Evolutionary conservation across 1,140 invertebrate species (phyloP).

Genomic region (Drosophila malerkotliana): DNA sequence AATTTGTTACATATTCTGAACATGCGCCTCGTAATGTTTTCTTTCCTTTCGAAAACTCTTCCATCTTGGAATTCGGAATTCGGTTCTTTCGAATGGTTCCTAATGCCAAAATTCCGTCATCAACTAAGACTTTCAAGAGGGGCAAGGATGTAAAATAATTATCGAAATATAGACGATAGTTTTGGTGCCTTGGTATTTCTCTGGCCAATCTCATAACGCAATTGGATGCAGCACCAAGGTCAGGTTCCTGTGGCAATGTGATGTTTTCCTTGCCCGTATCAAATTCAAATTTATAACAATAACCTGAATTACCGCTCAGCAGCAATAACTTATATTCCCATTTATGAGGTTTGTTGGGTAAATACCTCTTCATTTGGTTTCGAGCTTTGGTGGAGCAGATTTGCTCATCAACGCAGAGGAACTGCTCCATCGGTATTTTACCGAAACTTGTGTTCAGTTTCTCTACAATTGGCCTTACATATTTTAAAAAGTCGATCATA

Average conservation of each 20-base stretch:
- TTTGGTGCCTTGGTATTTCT: too few relatives aligned
- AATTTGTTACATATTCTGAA: too few relatives aligned
- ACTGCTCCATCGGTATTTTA: conserved; percentile 3
- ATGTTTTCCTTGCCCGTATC: too few relatives aligned
- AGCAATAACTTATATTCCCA: conserved; percentile 57
- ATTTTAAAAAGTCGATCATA: not conserved
- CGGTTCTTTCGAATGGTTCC: conserved; percentile 18
- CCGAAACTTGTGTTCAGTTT: conserved; percentile 18
- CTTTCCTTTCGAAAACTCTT: too few relatives aligned
- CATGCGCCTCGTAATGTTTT: too few relatives aligned
- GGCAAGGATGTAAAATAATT: too few relatives aligned
- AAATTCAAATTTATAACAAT: too few relatives aligned
- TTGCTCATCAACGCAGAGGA: not conserved
- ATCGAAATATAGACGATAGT: too few relatives aligned
- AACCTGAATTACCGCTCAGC: conserved; percentile 33
- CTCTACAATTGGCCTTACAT: conserved; percentile 2
- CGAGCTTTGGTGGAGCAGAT: not conserved
- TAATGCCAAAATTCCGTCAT: conserved; percentile 7
- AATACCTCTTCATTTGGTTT: not conserved
- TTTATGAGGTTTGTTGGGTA: conserved; percentile 22
- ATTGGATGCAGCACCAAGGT: too few relatives aligned
- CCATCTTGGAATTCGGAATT: conserved; percentile 1
- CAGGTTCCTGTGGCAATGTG: too few relatives aligned
- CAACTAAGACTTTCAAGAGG: conserved; percentile 1
- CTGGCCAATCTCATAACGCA: too few relatives aligned